phyloP scores from a whole-genome alignment of 2,113 vertebrate genomes.

The Amphilophus citrinellus region DNA sequence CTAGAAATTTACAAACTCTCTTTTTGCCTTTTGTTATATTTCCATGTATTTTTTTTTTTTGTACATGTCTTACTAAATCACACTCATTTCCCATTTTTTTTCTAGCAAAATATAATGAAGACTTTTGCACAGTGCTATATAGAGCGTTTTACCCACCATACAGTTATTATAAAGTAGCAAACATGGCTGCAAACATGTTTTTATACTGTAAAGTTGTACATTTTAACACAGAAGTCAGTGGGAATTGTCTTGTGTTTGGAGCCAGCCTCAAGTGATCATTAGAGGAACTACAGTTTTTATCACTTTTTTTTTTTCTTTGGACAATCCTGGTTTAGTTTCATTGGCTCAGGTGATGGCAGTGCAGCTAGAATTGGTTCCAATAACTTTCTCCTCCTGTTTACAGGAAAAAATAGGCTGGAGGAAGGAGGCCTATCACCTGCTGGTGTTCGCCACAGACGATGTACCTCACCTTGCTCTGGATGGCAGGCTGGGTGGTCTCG shows the following conservation, averaged over 20 bases:
- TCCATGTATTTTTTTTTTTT: no score
- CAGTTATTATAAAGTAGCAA: neutral
- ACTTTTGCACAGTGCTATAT: no score
- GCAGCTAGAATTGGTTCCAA: neutral
- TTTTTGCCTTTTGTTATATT: no score
- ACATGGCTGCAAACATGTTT: neutral
- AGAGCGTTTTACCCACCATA: no score
- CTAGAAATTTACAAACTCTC: no score
- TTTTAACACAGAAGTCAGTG: neutral
- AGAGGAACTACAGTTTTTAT: neutral
- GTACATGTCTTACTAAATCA: no score
- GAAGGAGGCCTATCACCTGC: conserved; percentile 93
- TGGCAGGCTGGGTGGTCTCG: conserved; percentile 92
- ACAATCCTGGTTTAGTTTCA: no score
- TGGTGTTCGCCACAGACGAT: conserved; percentile 95
- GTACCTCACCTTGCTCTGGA: conserved; percentile 96
- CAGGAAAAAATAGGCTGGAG: conserved; percentile 96
- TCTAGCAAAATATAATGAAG: no score
- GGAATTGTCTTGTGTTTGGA: neutral
- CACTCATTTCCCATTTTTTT: no score
- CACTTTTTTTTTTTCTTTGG: neutral
- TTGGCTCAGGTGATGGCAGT: neutral
- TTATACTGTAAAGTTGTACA: neutral
- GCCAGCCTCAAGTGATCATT: neutral
- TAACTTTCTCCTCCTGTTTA: neutral